Conservation (phyloP, 2,113 vertebrate species). For the Tupaia chinensis region DNA sequence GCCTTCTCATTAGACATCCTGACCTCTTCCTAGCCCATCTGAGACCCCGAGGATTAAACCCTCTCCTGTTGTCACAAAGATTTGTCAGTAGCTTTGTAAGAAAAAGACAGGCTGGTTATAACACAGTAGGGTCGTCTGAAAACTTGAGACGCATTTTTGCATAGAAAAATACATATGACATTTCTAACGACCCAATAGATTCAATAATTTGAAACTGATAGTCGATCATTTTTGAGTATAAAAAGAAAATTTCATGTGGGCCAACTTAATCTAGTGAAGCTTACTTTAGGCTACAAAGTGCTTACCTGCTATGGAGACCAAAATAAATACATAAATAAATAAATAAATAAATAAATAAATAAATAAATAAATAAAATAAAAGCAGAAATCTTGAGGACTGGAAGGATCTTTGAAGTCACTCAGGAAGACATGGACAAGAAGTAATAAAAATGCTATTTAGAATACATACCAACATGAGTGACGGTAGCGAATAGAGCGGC, state of each 20-base stretch:
- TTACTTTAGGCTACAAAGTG: not conserved
- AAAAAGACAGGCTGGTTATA: not conserved
- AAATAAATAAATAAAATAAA: not conserved
- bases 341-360: not conserved
- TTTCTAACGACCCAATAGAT: too few relatives aligned
- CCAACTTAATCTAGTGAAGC: not conserved
- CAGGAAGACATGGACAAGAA: not conserved
- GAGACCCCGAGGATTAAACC: not conserved
- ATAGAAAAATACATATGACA: too few relatives aligned
- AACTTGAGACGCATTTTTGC: too few relatives aligned
- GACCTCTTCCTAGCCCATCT: not conserved
- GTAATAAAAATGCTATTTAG: conserved; percentile 15
- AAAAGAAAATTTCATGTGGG: conserved; percentile 7
- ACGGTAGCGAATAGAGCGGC: not conserved
- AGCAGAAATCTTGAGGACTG: not conserved
- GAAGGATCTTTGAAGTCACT: not conserved
- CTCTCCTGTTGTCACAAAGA: not conserved
- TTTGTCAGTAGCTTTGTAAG: not conserved
- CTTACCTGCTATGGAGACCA: not conserved
- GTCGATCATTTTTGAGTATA: not conserved
- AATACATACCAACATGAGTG: not conserved
- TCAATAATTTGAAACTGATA: conserved; percentile 2
- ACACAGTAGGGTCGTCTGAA: not conserved
- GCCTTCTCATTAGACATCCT: not conserved
- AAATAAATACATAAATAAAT: not conserved